Evolutionary conservation across 2,888 invertebrate genomes (phyloP).

Genomic region (Ophioninae sp.): DNA sequence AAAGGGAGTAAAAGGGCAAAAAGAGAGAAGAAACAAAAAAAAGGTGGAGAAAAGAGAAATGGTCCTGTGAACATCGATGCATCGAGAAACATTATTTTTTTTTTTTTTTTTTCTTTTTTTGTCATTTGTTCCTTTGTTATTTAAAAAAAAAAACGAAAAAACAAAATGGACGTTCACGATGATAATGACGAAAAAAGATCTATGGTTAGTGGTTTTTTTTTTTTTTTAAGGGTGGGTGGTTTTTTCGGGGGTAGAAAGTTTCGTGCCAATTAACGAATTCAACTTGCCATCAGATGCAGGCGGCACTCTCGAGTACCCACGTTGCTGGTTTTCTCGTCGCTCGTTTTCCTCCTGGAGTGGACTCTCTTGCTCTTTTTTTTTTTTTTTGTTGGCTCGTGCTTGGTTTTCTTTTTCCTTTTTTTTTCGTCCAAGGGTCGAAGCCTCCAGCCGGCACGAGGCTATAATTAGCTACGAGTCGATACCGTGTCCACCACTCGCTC

Average conservation of each 20-base stretch:
- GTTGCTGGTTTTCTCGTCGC: conserved; percentile 46
- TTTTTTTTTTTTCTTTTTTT: not conserved
- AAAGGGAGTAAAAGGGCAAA: conserved; percentile 17
- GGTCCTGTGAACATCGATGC: conserved; percentile 22
- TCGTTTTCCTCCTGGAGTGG: conserved; percentile 36
- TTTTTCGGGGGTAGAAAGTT: conserved; percentile 67
- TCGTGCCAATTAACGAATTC: conserved; percentile 77
- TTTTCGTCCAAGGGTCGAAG: conserved; percentile 68
- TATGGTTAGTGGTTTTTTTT: not conserved
- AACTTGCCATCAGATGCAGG: conserved; percentile 76
- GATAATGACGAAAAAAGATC: conserved; percentile 19
- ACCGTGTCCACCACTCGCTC: conserved; percentile 66
- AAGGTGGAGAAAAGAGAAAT: conserved; percentile 48
- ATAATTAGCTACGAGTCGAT: conserved; percentile 71
- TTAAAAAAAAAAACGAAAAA: conserved; percentile 10
- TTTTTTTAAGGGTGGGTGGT: too few species aligned
- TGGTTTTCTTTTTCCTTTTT: conserved; percentile 8
- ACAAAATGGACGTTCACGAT: conserved; percentile 17
- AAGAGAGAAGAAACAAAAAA: too few species aligned
- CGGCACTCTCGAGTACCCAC: conserved; percentile 68
- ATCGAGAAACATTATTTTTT: conserved; percentile 1
- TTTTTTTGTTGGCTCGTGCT: too few species aligned
- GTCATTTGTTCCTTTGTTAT: conserved; percentile 60
- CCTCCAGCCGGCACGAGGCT: conserved; percentile 59
- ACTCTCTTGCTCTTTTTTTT: not conserved